phyloP scores from a whole-genome alignment of 2,113 vertebrate genomes.

The Columbina picui region DNA sequence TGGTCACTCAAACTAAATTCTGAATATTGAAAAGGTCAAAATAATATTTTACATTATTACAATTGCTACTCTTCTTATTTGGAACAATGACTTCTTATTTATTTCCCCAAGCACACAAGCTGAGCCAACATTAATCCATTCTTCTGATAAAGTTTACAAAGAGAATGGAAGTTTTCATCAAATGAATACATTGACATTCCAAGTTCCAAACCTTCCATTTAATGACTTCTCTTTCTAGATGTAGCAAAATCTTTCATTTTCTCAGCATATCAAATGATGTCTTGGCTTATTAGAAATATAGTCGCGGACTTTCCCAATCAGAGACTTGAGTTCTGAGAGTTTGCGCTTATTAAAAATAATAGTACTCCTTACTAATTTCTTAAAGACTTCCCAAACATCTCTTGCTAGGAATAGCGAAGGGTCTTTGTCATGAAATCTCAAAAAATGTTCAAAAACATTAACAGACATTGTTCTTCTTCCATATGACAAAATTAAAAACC shows the following conservation, averaged over 20 bases:
- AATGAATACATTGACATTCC: background rate
- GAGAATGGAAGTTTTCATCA: background rate
- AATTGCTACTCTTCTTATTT: background rate
- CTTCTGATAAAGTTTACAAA: background rate
- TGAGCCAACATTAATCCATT: background rate
- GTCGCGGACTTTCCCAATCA: background rate
- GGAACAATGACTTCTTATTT: background rate
- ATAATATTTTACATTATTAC: background rate
- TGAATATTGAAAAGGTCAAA: conserved; percentile 5
- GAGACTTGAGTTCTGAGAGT: background rate
- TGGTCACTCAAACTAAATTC: background rate
- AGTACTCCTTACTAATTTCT: background rate
- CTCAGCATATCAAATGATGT: background rate
- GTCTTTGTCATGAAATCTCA: background rate
- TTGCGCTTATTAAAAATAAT: background rate
- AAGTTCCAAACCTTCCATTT: background rate
- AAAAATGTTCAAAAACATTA: background rate
- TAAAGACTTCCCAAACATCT: background rate
- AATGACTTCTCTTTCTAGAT: background rate
- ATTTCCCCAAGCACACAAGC: background rate
- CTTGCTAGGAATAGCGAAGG: background rate
- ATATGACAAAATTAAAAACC: background rate
- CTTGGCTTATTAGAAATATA: background rate
- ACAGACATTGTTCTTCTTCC: background rate
- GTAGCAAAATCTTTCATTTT: background rate